Base-by-base conservation (phyloP, 2,797 vertebrate species). In the Thunnus albacares region DNA sequence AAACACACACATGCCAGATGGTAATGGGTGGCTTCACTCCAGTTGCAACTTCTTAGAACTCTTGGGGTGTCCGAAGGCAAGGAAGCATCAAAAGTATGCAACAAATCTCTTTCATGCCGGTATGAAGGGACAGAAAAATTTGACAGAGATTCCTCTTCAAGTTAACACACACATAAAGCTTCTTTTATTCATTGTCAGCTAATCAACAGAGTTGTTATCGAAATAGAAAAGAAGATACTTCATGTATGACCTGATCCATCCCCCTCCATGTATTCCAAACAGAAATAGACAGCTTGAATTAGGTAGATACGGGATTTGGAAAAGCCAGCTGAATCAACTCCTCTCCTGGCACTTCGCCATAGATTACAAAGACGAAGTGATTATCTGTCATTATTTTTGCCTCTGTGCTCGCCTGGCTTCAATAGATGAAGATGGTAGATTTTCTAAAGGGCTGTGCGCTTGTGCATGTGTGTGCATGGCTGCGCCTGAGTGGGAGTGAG, bases 301-400 rank as follows among this genome's bases (percentile, higher is more conserved):
- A 70, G 79, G 68, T 73, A 89, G 53, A 79, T 65, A 45, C 17
- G 6, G 71, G 61, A 80, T 90, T 89, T 84, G 47, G 71, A 77
- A 74, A 73, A 77, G 61, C 64, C 82, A 89, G 85, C 89, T 90
- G 91, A 91, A 89, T 86, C 81, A 83, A 87, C 89, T 86, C 75
- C 68, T 88, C 86, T 84, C 81, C 69, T 73, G 83, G 89, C 89
- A 83, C 75, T 69, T 71, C 22, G 62, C 86, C 76, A 87, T 52
- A 86, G 88, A 90, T 93, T 86, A 92, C 93, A 94, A 92, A 91
- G 90, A 85, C 57, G 63, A 88, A 75, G 79, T 90, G 91, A 96
- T 95, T 94, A 94, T 94, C 90, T 57, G 80, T 93, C 93, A 94
- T 95, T 94, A 94, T 92, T 90, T 92, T 91, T 84, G 75, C 85